phyloP scores from a whole-genome alignment of 2,113 vertebrate species.

The Corapipo altera region DNA sequence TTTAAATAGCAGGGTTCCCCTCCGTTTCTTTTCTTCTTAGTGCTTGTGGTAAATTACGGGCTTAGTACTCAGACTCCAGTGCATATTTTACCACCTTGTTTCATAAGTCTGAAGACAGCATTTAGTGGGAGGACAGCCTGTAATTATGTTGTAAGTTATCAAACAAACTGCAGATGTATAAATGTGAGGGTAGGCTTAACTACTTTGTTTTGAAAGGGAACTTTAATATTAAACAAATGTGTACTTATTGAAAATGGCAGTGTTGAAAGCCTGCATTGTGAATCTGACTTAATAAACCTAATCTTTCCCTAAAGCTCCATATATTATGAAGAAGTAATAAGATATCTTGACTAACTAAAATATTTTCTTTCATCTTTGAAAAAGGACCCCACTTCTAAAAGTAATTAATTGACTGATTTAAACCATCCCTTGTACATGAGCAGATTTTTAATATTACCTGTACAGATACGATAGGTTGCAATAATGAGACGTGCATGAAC shows the following conservation, averaged over 20 bases:
- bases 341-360: slow-evolving; percentile 43
- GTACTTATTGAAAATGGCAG: slow-evolving; percentile 58
- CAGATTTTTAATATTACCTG: slow-evolving; percentile 29
- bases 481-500: background rate
- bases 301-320: slow-evolving; percentile 39
- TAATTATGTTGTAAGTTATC: slow-evolving; percentile 76
- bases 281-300: slow-evolving; percentile 58
- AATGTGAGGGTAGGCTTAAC: slow-evolving; percentile 37
- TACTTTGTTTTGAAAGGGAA: slow-evolving; percentile 61
- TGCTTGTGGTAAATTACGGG: slow-evolving; percentile 65
- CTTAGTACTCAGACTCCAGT: slow-evolving; percentile 58
- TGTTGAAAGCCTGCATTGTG: slow-evolving; percentile 45
- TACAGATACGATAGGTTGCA: background rate
- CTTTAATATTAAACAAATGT: slow-evolving; percentile 67
- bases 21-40: slow-evolving; percentile 50
- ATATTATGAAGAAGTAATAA: slow-evolving; percentile 33
- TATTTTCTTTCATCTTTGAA: slow-evolving; percentile 49
- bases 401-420: slow-evolving; percentile 45
- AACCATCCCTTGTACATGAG: background rate
- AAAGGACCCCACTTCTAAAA: slow-evolving; percentile 4
- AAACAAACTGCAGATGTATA: slow-evolving; percentile 71
- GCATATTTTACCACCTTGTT: slow-evolving; percentile 71
- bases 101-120: slow-evolving; percentile 63
- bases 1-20: slow-evolving; percentile 63
- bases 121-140: slow-evolving; percentile 70